phyloP scores from a whole-genome alignment of 2,888 invertebrate species.

The Acanthosepion lycidas region DNA sequence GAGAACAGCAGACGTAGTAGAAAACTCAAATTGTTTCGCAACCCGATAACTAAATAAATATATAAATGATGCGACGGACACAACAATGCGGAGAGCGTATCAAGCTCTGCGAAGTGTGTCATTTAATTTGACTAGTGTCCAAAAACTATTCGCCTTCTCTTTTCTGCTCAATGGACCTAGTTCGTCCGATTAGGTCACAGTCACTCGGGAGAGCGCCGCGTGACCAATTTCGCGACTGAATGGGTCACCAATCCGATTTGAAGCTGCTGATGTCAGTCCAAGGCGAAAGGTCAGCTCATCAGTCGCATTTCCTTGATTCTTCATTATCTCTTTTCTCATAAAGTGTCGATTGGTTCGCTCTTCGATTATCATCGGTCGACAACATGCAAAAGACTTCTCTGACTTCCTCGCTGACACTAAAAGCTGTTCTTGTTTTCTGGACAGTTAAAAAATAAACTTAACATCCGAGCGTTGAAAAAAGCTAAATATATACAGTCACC shows the following conservation, averaged over 20 bases:
- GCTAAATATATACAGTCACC: too few species aligned
- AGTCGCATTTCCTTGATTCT: neutral
- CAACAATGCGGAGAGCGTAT: neutral
- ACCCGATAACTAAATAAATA: neutral
- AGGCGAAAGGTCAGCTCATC: neutral
- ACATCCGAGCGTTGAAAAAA: too few species aligned
- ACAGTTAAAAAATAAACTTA: too few species aligned
- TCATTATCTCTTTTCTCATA: neutral
- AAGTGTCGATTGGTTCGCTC: neutral
- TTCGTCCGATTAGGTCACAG: neutral
- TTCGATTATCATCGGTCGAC: neutral
- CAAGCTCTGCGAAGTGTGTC: neutral
- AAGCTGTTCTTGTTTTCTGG: too few species aligned
- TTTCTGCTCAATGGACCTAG: neutral
- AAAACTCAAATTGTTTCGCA: too few species aligned
- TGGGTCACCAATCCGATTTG: neutral
- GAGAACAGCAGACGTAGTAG: too few species aligned
- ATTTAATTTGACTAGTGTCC: constrained; percentile 33
- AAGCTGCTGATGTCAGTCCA: neutral
- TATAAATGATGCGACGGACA: neutral
- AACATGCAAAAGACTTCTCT: neutral
- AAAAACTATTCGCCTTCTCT: neutral
- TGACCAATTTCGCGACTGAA: constrained; percentile 8
- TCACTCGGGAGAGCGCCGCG: constrained; percentile 33
- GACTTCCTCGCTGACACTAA: neutral